These are phyloP conservation scores for Cataglyphis albicans DNA, from an alignment of 2,888 invertebrate genomes.

Conservation along the genomic window DNA sequence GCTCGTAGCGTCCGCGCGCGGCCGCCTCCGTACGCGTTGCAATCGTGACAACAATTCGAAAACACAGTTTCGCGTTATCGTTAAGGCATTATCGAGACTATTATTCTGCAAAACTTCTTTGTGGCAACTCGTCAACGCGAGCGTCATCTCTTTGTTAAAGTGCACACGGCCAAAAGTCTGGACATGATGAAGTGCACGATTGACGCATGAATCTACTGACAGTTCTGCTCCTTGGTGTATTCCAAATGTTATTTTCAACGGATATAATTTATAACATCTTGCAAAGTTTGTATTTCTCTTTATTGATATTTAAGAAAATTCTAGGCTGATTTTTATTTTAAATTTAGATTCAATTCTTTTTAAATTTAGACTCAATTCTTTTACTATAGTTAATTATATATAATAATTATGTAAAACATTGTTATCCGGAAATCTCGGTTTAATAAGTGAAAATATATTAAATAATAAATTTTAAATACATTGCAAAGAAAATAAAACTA, in stretches of 20 bases:
- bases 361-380: neutral
- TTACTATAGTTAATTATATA: neutral
- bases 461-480: neutral
- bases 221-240: neutral
- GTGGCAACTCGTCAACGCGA: neutral
- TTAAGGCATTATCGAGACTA: neutral
- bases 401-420: neutral
- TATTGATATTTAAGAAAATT: neutral
- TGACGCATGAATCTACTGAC: constrained; percentile 21
- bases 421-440: neutral
- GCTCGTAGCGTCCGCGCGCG: constrained; percentile 16
- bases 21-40: constrained; percentile 30
- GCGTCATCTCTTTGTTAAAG: constrained; percentile 12
- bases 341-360: neutral
- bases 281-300: constrained; percentile 9
- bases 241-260: neutral
- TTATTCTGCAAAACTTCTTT: constrained; percentile 11
- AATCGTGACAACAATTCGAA: constrained; percentile 11
- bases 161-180: neutral
- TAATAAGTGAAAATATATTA: neutral
- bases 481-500: neutral
- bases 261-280: neutral
- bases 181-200: constrained; percentile 21
- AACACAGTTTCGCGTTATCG: neutral
- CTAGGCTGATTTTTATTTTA: neutral